Evolutionary conservation across 2,888 invertebrate genomes (phyloP).

Genomic region (Acrocera orbiculus): DNA sequence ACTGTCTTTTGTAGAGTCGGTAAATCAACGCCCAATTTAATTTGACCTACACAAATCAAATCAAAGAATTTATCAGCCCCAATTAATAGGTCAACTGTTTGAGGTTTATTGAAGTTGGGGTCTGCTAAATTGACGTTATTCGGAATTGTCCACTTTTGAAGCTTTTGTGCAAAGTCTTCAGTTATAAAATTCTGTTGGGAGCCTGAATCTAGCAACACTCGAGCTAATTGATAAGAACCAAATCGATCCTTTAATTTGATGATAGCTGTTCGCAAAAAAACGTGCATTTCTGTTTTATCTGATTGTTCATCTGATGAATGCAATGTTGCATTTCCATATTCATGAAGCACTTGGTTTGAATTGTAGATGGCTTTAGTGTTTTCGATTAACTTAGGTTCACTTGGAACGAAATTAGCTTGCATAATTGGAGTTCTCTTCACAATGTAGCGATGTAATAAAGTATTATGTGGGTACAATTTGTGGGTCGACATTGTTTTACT

Average conservation of each 20-base stretch:
- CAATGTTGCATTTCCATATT: background rate
- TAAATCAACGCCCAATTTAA: background rate
- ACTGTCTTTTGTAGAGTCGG: conserved; percentile 1
- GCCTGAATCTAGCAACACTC: background rate
- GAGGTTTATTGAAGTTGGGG: background rate
- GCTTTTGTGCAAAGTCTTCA: background rate
- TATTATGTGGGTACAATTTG: conserved; percentile 3
- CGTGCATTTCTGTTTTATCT: background rate
- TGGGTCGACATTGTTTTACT: conserved; percentile 2
- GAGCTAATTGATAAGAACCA: background rate
- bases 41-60: background rate
- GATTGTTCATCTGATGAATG: background rate
- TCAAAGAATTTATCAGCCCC: conserved; percentile 1
- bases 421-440: background rate
- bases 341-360: too few species aligned
- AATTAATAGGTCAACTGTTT: background rate
- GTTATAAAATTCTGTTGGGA: background rate
- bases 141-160: background rate
- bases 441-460: background rate
- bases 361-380: too few species aligned
- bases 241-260: background rate
- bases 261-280: background rate
- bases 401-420: background rate
- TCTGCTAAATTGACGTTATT: background rate
- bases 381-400: too few species aligned